phyloP scores from a whole-genome alignment of 2,113 vertebrate species.

The Lethenteron camtschaticum region DNA sequence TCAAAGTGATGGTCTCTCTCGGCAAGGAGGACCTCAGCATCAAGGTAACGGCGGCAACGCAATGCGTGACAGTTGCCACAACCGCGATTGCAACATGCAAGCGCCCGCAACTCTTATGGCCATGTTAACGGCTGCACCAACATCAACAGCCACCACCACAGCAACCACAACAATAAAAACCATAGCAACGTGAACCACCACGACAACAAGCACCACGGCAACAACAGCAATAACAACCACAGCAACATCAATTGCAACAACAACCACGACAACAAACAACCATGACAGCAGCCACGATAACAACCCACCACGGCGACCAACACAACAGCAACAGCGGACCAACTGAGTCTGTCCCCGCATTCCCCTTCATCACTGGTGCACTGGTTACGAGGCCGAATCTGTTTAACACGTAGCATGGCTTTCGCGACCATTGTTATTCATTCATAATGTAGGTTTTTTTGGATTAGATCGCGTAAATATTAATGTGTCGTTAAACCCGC shows the following conservation, averaged over 20 bases:
- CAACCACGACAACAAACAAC: too few relatives aligned
- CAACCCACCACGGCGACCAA: neutral
- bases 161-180: neutral
- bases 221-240: neutral
- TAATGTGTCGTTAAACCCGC: too few relatives aligned
- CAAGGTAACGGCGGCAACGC: slow-evolving; percentile 27
- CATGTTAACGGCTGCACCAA: too few relatives aligned
- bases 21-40: slow-evolving; percentile 72
- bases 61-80: neutral
- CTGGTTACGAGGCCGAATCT: too few relatives aligned
- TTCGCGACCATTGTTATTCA: too few relatives aligned
- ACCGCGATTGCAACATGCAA: accelerated
- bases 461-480: too few relatives aligned
- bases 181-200: neutral
- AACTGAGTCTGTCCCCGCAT: too few relatives aligned
- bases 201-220: slow-evolving; percentile 6
- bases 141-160: slow-evolving; percentile 3
- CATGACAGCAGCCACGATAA: neutral
- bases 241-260: too few relatives aligned
- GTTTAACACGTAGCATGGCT: too few relatives aligned
- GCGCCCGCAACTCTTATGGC: accelerated
- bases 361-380: too few relatives aligned
- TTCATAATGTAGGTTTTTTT: too few relatives aligned
- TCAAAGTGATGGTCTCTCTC: slow-evolving; percentile 54
- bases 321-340: slow-evolving; percentile 6